A percentile compares a stretch with the other conserved stretches of the same genome.
These are phyloP conservation scores for Hyles lineata DNA, from an alignment of 2,888 invertebrate species.

Conservation along the genomic window DNA sequence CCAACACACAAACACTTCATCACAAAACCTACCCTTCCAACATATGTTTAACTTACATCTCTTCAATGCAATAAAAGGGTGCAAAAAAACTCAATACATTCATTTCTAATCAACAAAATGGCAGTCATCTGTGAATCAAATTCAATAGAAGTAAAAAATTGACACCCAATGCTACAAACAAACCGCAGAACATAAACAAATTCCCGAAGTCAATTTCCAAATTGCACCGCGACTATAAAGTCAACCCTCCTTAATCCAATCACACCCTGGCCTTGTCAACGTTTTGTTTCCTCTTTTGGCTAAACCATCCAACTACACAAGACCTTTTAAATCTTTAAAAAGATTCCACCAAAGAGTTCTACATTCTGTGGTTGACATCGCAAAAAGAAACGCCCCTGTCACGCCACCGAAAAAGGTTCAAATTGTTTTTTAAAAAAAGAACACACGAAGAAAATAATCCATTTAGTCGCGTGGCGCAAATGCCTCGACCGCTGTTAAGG, in stretches of 20 bases:
- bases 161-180: slow-evolving; percentile 68
- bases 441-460: slow-evolving; percentile 83
- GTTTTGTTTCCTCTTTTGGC: slow-evolving; percentile 79
- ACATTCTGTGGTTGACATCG: slow-evolving; percentile 51
- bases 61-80: neutral
- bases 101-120: slow-evolving; percentile 59
- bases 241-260: slow-evolving; percentile 83
- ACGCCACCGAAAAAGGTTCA: slow-evolving; percentile 48
- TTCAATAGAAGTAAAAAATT: slow-evolving; percentile 57
- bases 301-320: slow-evolving; percentile 56
- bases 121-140: slow-evolving; percentile 53
- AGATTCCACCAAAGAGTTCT: slow-evolving; percentile 46
- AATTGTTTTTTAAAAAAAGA: slow-evolving; percentile 75
- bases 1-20: too few relatives aligned
- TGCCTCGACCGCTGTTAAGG: slow-evolving; percentile 71
- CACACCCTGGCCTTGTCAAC: slow-evolving; percentile 82
- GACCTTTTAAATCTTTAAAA: slow-evolving; percentile 48
- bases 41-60: neutral
- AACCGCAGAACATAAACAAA: slow-evolving; percentile 77
- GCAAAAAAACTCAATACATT: neutral
- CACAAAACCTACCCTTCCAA: neutral
- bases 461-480: slow-evolving; percentile 82
- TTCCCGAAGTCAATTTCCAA: slow-evolving; percentile 82
- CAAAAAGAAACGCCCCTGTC: slow-evolving; percentile 54
- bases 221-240: slow-evolving; percentile 80